Base-by-base conservation (phyloP, 2,797 vertebrate genomes). In the Threskiornis aethiopicus region DNA sequence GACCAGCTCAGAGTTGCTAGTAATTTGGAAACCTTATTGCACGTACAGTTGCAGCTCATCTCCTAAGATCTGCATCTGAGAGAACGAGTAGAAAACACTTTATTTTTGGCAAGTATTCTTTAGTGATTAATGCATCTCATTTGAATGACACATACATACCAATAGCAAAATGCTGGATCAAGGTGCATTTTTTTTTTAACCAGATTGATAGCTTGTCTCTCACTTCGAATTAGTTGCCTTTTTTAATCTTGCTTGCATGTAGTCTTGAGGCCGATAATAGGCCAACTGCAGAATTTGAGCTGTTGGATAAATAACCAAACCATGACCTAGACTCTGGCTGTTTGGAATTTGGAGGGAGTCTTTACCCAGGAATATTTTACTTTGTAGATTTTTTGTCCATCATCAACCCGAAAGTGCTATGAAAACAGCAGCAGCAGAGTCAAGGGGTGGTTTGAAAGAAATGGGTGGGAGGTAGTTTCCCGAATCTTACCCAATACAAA, bases 141-240 rank as follows among this genome's bases (percentile, higher is more conserved):
- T 70, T 80, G 55, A 75, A 28, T 54, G 44, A 49, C 31, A 13
- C 0, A 0, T 55, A 17, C 10, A 25, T 65, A n/a, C 41, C 19
- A 54, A 37, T 39, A 76, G 70, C 42, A 69, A 69, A 93, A 73
- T 55, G 29, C 28, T 84, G 18, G 16, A 55, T 39, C 39, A 42
- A 61, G 33, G 28, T 54, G 39, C 14, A 9, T 17, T 54, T 6
- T 57, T 9, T 33, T 66, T 79, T 28, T 28, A 47, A 35, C 31
- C 4, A 37, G 44, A 46, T 13, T 65, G 33, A 9, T 58, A 70
- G 22, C 10, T 71, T 59, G 49, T 81, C 17, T 91, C 52, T 84
- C 21, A 29, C 49, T 88, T 86, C 4, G 5, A 65, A 46, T 86
- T 44, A 25, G 6, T 57, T 89, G 47, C 3, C 6, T 25, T 92